These are phyloP conservation scores for Barypeithes pellucidus DNA, from an alignment of 2,888 invertebrate genomes.

Conservation along the genomic window DNA sequence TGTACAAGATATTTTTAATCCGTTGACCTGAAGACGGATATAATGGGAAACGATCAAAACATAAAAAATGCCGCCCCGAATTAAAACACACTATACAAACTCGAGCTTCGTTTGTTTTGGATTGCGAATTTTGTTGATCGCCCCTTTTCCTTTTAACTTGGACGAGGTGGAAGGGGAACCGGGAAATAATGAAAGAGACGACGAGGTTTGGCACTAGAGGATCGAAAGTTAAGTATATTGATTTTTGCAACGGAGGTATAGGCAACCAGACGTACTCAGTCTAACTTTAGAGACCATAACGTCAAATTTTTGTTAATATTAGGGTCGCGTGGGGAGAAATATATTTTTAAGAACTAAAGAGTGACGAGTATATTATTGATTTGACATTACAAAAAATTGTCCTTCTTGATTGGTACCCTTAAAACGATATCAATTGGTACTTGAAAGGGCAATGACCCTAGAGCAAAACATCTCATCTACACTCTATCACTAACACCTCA, in stretches of 20 bases:
- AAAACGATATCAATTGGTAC: no score
- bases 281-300: no score
- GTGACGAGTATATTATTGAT: no score
- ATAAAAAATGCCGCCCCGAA: neutral
- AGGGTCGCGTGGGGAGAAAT: no score
- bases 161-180: neutral
- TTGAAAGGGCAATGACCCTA: no score
- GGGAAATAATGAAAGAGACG: neutral
- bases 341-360: no score
- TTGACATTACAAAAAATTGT: no score
- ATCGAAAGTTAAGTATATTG: neutral
- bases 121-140: constrained; percentile 20
- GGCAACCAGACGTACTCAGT: no score
- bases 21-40: neutral
- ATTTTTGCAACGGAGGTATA: neutral
- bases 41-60: neutral
- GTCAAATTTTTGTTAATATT: no score
- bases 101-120: constrained; percentile 12
- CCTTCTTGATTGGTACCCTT: no score
- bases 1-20: neutral
- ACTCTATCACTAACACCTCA: no score
- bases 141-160: constrained; percentile 10
- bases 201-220: neutral
- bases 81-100: neutral
- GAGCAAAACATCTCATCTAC: no score